Evolutionary conservation across 2,797 vertebrate genomes (phyloP).

Genomic region (Pitangus sulphuratus): DNA sequence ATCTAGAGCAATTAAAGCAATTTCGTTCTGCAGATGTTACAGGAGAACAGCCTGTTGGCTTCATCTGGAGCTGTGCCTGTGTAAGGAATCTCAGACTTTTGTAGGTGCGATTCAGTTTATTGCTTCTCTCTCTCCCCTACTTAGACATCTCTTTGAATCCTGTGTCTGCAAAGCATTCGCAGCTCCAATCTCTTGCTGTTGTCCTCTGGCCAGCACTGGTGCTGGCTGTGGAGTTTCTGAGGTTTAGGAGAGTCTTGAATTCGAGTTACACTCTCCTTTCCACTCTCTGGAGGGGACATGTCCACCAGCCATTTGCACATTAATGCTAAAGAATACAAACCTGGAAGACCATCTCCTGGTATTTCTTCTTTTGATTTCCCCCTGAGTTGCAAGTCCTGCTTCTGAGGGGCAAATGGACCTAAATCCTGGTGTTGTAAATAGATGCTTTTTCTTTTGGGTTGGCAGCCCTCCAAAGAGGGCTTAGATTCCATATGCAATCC

Average conservation of each 20-base stretch:
- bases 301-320: neutral
- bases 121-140: neutral
- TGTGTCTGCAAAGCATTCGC: neutral
- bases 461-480: neutral
- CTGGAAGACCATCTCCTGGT: neutral
- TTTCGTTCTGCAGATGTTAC: conserved; percentile 18
- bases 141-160: neutral
- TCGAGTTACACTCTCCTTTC: neutral
- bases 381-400: neutral
- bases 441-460: neutral
- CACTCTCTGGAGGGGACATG: neutral
- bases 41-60: neutral
- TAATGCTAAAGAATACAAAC: neutral
- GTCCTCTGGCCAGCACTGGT: neutral
- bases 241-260: neutral
- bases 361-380: neutral
- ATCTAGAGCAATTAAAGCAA: conserved; percentile 54
- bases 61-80: neutral
- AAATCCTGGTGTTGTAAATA: neutral
- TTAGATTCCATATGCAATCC: neutral
- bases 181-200: neutral
- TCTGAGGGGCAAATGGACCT: neutral
- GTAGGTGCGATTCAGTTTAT: neutral
- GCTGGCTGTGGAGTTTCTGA: neutral
- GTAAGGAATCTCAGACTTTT: neutral